phyloP scores from a whole-genome alignment of 2,888 invertebrate genomes.

The Ophioninae sp. region DNA sequence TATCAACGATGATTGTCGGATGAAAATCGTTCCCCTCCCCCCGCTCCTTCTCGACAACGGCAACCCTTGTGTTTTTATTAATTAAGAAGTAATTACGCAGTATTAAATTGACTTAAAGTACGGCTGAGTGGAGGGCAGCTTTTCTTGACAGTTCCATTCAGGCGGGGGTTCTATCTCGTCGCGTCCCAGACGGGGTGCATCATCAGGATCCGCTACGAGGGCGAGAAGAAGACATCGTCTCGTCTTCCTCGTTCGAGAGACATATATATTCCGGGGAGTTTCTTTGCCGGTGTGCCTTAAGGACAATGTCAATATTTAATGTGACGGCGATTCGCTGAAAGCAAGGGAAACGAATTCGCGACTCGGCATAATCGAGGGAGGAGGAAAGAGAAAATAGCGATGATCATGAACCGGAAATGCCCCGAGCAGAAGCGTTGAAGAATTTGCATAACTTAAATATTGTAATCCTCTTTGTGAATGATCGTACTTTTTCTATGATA shows the following conservation, averaged over 20 bases:
- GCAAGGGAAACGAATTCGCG: conserved; percentile 22
- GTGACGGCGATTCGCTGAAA: conserved; percentile 67
- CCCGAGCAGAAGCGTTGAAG: conserved; percentile 7
- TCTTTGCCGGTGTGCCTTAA: conserved; percentile 55
- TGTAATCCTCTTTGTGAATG: neutral
- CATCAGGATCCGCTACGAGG: conserved; percentile 1
- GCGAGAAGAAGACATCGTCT: conserved; percentile 12
- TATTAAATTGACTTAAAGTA: conserved; percentile 72
- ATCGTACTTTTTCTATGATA: too few species aligned
- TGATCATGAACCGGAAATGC: neutral
- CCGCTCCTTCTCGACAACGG: neutral
- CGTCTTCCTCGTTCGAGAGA: conserved; percentile 34
- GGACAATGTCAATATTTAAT: conserved; percentile 74
- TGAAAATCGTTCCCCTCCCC: neutral
- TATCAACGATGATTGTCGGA: neutral
- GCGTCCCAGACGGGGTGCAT: conserved; percentile 14
- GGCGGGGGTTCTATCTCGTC: conserved; percentile 51
- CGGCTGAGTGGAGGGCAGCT: conserved; percentile 59
- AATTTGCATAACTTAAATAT: neutral
- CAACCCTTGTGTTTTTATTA: conserved; percentile 61
- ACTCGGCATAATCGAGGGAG: neutral
- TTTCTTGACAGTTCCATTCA: conserved; percentile 66
- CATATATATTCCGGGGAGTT: conserved; percentile 39
- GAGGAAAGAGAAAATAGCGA: neutral
- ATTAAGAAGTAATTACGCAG: conserved; percentile 73